Evolutionary conservation across 2,888 invertebrate genomes (phyloP), one percentile per base, ranked within the genome.

Genomic region (Tuta absoluta): DNA sequence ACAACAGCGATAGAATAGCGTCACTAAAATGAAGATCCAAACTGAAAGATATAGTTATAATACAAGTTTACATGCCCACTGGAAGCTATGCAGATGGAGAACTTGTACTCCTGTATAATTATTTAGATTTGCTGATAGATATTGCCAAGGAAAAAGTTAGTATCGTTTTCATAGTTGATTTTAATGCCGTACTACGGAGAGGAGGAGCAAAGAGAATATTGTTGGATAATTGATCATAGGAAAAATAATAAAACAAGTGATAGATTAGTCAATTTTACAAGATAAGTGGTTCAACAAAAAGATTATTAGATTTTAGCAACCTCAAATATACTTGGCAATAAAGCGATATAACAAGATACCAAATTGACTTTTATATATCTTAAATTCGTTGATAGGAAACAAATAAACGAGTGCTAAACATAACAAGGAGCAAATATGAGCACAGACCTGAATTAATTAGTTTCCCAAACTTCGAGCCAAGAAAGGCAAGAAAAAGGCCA

Each of bases 11-110:
- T 19, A 19, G 63, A 11, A 41, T 59, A 41, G n/a, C n/a, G n/a
- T n/a, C n/a, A n/a, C n/a, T n/a, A n/a, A n/a, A n/a, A n/a, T n/a
- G n/a, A n/a, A n/a, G 41, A 12, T 17, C 59, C 10, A 2, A 19
- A 17, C 19, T 8, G 14, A 33, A 19, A 8, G n/a, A 58, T 41
- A n/a, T 48, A 19, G 11, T 60, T 10, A 64, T 60, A 12, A 17
- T 61, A 19, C 57, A 65, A 48, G 56, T 56, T 1, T 65, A n/a
- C 17, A 65, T 65, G 61, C 57, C 61, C 2, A 64, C 64, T 12
- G 61, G 64, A 3, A 61, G 19, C 2, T 57, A 64, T 45, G 4
- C 37, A 10, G 64, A 64, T 19, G 61, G 61, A 10, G 64, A 64
- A 57, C 56, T 64, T n/a, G 61, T 61, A 61, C 21, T 61, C 0